Evolutionary conservation across 2,888 invertebrate species (phyloP).

Genomic region (Calliphora vomitoria): DNA sequence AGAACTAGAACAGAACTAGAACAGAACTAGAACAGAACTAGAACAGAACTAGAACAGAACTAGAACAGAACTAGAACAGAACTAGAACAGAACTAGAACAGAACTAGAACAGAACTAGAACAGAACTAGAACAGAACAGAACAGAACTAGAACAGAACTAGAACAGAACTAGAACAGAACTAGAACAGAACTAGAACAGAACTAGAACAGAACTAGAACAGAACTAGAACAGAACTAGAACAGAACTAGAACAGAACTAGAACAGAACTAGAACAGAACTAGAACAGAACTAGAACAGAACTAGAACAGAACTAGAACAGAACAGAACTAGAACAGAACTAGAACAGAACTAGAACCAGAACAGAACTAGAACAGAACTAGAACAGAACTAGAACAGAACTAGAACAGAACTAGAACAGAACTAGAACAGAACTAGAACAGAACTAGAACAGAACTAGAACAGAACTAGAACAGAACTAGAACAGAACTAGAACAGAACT

Average conservation of each 20-base stretch:
- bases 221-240: conserved; percentile 6
- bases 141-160: conserved; percentile 10
- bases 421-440: no score
- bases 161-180: not conserved
- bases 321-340: conserved; percentile 4
- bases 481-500: not conserved
- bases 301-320: conserved; percentile 2
- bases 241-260: conserved; percentile 12
- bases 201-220: not conserved
- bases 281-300: conserved; percentile 11
- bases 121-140: not conserved
- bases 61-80: no score
- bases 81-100: no score
- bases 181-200: not conserved
- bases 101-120: not conserved
- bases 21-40: no score
- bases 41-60: no score
- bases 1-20: no score
- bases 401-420: no score
- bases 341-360: not conserved
- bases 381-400: not conserved
- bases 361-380: not conserved
- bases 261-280: conserved; percentile 12
- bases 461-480: no score
- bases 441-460: no score